phyloP scores from a whole-genome alignment of 2,113 vertebrate genomes.

The Sialia sialis region DNA sequence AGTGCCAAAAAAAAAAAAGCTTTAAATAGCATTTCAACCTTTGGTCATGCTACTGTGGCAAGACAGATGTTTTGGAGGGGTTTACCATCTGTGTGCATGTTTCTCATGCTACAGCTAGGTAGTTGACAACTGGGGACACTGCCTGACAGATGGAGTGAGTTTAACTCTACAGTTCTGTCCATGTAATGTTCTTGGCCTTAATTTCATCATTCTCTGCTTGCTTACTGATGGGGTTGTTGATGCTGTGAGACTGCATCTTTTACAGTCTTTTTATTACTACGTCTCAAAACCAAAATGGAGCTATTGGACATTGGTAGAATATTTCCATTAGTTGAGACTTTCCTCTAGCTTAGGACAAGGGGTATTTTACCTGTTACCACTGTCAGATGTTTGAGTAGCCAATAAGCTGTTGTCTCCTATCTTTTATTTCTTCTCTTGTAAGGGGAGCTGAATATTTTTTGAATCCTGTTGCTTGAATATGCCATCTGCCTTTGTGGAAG shows the following conservation, averaged over 20 bases:
- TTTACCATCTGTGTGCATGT: not conserved
- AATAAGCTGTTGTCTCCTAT: not conserved
- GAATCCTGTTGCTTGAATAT: not conserved
- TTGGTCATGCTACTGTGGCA: not conserved
- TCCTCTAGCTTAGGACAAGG: not conserved
- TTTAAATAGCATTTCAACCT: not conserved
- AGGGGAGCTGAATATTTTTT: not conserved
- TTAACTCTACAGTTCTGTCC: not conserved
- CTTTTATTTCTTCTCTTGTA: not conserved
- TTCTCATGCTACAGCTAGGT: not conserved
- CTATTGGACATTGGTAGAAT: not conserved
- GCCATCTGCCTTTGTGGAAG: conserved; percentile 29
- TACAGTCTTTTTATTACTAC: not conserved
- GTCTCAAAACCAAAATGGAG: not conserved
- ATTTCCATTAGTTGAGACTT: not conserved
- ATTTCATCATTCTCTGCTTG: not conserved
- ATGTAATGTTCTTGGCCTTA: not conserved
- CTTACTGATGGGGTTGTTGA: not conserved
- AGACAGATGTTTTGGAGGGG: not conserved
- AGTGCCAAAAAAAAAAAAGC: not conserved
- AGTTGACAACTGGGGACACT: not conserved
- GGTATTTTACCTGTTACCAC: not conserved
- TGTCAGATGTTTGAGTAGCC: not conserved
- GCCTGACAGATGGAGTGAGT: not conserved
- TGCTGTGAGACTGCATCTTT: not conserved